These are phyloP conservation scores for Bhutanitis thaidina DNA, from an alignment of 2,888 invertebrate genomes.

Conservation along the genomic window DNA sequence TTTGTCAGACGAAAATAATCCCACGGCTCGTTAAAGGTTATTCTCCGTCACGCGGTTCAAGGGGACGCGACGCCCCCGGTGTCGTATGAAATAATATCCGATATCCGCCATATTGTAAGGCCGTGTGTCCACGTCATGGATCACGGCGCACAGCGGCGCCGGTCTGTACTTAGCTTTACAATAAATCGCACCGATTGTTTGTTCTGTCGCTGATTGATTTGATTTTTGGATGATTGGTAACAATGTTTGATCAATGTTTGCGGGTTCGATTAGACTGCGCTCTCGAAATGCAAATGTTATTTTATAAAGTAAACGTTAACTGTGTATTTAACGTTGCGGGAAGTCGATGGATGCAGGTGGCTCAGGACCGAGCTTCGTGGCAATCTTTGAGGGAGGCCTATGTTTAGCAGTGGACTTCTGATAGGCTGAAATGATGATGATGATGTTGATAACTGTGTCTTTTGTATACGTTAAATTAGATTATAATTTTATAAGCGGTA, in stretches of 20 bases:
- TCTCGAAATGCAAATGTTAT: no score
- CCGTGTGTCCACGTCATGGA: conserved; percentile 21
- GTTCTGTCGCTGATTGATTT: conserved; percentile 14
- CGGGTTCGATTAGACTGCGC: no score
- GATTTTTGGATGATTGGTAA: conserved; percentile 15
- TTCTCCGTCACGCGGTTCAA: conserved; percentile 25
- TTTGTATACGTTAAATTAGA: no score
- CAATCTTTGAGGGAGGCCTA: no score
- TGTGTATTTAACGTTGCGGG: no score
- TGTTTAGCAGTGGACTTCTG: no score
- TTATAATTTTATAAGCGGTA: no score
- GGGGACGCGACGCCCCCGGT: conserved; percentile 22
- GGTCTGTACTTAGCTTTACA: conserved; percentile 25
- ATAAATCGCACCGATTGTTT: conserved; percentile 17
- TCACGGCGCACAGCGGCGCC: conserved; percentile 17
- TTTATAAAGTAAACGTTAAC: no score
- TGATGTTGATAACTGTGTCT: no score
- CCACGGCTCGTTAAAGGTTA: conserved; percentile 27
- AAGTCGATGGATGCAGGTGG: no score
- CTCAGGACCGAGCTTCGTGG: no score
- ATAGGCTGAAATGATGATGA: no score
- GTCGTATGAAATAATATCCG: conserved; percentile 15
- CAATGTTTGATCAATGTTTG: conserved; percentile 12
- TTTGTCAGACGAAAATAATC: conserved; percentile 26
- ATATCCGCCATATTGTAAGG: conserved; percentile 12